phyloP scores from a whole-genome alignment of 2,113 vertebrate species.

The Gymnarchus niloticus region DNA sequence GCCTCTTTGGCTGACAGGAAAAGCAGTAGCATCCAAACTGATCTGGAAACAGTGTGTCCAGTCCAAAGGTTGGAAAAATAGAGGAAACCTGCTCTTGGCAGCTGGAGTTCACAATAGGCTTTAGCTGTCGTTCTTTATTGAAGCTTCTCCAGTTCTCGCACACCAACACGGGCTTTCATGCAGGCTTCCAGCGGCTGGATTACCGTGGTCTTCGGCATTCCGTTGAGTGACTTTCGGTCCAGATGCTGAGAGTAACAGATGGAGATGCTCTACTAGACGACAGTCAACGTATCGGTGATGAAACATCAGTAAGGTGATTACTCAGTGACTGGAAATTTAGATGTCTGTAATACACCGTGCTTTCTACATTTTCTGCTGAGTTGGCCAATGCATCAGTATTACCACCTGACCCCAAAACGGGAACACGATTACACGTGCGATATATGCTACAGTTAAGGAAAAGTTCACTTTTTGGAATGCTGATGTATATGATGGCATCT shows the following conservation, averaged over 20 bases:
- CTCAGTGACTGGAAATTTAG: not conserved
- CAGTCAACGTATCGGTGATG: not conserved
- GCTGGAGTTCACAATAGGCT: too few relatives aligned
- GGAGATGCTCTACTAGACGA: not conserved
- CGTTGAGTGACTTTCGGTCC: not conserved
- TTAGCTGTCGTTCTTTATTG: not conserved
- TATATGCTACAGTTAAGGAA: not conserved
- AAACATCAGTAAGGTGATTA: not conserved
- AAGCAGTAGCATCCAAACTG: not conserved
- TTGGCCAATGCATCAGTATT: not conserved
- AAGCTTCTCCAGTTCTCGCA: not conserved
- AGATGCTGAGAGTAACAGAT: not conserved
- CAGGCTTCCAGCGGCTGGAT: not conserved
- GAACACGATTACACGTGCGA: not conserved
- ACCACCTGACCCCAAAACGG: not conserved
- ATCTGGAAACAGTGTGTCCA: not conserved
- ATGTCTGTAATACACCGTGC: not conserved
- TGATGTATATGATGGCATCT: not conserved
- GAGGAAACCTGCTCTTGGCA: too few relatives aligned
- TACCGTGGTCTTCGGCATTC: not conserved
- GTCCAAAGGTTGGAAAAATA: not conserved
- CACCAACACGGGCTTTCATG: not conserved
- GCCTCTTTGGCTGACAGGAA: not conserved
- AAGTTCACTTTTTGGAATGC: not conserved
- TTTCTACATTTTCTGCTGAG: slow-evolving; percentile 4